A percentile compares a stretch with the other conserved stretches of the same genome.
Conservation (phyloP, 2,797 vertebrate genomes). For the Xiphorhynchus erythropygius region DNA sequence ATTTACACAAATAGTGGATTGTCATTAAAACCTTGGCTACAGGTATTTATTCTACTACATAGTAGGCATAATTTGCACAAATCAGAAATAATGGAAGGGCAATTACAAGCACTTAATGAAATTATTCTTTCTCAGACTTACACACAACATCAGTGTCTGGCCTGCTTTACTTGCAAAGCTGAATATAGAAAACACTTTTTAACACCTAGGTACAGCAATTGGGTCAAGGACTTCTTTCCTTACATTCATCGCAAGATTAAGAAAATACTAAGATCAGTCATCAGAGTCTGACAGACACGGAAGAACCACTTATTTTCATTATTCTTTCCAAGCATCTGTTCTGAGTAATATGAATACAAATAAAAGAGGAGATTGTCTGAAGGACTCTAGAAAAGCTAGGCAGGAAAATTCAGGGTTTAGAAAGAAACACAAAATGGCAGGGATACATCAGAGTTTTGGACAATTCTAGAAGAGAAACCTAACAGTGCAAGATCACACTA, state of each 20-base stretch:
- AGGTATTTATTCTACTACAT: background rate
- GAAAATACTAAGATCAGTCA: background rate
- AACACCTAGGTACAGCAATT: background rate
- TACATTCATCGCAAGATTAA: background rate
- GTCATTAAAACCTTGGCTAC: background rate
- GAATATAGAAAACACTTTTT: background rate
- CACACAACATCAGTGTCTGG: background rate
- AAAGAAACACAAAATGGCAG: background rate
- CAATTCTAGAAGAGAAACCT: background rate
- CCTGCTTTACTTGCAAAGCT: background rate
- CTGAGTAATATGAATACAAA: background rate
- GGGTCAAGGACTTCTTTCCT: conserved; percentile 66
- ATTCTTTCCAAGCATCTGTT: background rate
- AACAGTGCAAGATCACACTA: background rate
- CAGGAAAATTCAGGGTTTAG: background rate
- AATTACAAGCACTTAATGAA: background rate
- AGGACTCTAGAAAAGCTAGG: background rate
- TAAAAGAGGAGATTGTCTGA: background rate
- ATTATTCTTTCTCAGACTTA: background rate
- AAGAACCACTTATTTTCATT: background rate
- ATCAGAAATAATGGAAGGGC: background rate
- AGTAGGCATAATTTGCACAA: background rate
- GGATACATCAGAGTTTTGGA: background rate
- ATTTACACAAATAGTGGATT: background rate
- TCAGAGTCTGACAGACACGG: background rate